These are phyloP conservation scores for Hippoglossus stenolepis DNA, from an alignment of 2,113 vertebrate species.

Conservation along the genomic window DNA sequence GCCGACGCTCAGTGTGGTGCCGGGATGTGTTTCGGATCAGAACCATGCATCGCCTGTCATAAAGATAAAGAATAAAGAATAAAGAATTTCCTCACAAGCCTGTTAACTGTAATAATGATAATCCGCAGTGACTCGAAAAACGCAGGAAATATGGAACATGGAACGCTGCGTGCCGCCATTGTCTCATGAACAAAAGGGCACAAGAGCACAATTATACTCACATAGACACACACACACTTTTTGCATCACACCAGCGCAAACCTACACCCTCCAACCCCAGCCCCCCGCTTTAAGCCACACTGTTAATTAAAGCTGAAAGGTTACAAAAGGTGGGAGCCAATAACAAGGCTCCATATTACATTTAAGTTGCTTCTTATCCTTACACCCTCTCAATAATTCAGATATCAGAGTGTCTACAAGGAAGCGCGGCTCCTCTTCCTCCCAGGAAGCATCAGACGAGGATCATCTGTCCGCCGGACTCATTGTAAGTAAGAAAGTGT, in stretches of 20 bases:
- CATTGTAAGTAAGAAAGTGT: slow-evolving; percentile 79
- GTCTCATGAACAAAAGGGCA: slow-evolving; percentile 6
- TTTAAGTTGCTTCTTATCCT: slow-evolving; percentile 79
- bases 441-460: slow-evolving; percentile 72
- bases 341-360: slow-evolving; percentile 84
- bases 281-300: slow-evolving; percentile 49
- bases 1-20: slow-evolving; percentile 8
- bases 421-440: slow-evolving; percentile 75
- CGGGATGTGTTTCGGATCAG: slow-evolving; percentile 36
- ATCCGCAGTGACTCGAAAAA: slow-evolving; percentile 8
- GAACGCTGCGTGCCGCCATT: not conserved
- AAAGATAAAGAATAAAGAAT: too few species aligned
- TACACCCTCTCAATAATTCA: slow-evolving; percentile 85
- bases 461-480: slow-evolving; percentile 78
- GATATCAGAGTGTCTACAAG: slow-evolving; percentile 71
- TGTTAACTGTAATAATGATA: slow-evolving; percentile 9
- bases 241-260: slow-evolving; percentile 7
- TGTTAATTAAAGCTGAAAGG: slow-evolving; percentile 86
- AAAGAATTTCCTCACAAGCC: slow-evolving; percentile 14
- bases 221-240: not conserved
- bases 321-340: slow-evolving; percentile 86
- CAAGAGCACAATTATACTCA: slow-evolving; percentile 20
- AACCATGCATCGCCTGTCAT: slow-evolving; percentile 30
- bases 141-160: slow-evolving; percentile 20
- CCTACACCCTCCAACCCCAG: slow-evolving; percentile 5